phyloP scores from a whole-genome alignment of 1,140 invertebrate genomes.

The Drosophila miranda region DNA sequence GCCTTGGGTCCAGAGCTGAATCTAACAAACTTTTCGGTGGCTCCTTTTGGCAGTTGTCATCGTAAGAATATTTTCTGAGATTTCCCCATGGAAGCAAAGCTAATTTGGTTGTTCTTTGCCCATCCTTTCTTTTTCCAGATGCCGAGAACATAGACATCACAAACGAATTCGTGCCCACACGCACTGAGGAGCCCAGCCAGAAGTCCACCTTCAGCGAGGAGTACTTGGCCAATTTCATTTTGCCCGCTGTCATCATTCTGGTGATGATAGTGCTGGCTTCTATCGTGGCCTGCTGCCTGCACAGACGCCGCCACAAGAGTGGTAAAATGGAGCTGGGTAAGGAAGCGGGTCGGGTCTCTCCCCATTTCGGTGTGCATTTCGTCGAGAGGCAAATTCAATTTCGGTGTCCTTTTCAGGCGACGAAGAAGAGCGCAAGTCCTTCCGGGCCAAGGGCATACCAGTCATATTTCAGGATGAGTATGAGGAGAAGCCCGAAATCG shows the following conservation, averaged over 20 bases:
- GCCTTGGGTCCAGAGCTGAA: constrained; percentile 91
- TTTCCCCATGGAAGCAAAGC: too few relatives aligned
- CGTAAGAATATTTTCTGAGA: constrained; percentile 74
- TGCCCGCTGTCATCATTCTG: constrained; percentile 94
- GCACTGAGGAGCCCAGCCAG: constrained; percentile 83
- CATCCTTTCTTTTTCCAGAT: constrained; percentile 16
- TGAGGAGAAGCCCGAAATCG: constrained; percentile 93
- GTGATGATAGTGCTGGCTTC: constrained; percentile 94
- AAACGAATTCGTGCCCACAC: constrained; percentile 63
- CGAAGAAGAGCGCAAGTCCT: constrained; percentile 91
- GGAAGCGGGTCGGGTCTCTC: background rate
- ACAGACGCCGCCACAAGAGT: constrained; percentile 90
- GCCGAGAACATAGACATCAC: constrained; percentile 61
- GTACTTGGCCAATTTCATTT: constrained; percentile 92
- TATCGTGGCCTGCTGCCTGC: constrained; percentile 94
- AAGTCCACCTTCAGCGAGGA: constrained; percentile 86
- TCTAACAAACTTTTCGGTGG: constrained; percentile 86
- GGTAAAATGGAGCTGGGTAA: constrained; percentile 90
- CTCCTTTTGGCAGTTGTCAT: constrained; percentile 88
- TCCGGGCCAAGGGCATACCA: constrained; percentile 94
- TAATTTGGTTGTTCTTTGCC: background rate
- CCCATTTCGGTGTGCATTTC: background rate
- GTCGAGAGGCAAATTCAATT: too few relatives aligned
- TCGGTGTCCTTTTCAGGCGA: constrained; percentile 82
- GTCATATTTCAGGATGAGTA: constrained; percentile 97